These are phyloP conservation scores for Lynx canadensis DNA, from an alignment of 2,113 vertebrate genomes.

Conservation along the genomic window DNA sequence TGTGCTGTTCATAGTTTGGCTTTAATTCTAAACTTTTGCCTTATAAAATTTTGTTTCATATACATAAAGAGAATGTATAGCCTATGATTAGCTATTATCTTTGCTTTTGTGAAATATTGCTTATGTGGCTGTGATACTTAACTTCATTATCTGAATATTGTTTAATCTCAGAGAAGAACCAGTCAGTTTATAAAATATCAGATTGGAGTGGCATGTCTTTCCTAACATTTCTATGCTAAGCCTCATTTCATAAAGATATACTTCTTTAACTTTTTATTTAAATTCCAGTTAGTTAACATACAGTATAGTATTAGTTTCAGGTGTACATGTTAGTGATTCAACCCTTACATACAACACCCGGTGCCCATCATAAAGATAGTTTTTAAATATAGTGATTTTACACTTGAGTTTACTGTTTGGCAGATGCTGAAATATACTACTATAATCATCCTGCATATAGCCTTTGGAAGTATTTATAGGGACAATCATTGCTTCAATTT, in stretches of 20 bases:
- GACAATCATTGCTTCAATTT: slow-evolving; percentile 17
- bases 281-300: background rate
- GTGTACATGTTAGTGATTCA: background rate
- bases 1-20: background rate
- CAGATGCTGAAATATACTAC: background rate
- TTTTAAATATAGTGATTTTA: slow-evolving; percentile 18
- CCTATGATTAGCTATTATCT: background rate
- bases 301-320: background rate
- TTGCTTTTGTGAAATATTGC: background rate
- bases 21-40: background rate
- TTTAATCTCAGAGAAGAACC: background rate
- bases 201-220: background rate
- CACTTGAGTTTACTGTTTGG: slow-evolving; percentile 27
- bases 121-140: background rate
- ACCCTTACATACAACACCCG: background rate
- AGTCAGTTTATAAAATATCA: background rate
- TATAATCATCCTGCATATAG: background rate
- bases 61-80: background rate
- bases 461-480: slow-evolving; percentile 21
- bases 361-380: background rate
- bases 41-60: background rate
- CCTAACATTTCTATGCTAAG: background rate
- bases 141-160: background rate
- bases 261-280: background rate
- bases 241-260: slow-evolving; percentile 32